Evolutionary conservation across 2,797 vertebrate genomes (phyloP).

Genomic region (Vespertilio murinus): DNA sequence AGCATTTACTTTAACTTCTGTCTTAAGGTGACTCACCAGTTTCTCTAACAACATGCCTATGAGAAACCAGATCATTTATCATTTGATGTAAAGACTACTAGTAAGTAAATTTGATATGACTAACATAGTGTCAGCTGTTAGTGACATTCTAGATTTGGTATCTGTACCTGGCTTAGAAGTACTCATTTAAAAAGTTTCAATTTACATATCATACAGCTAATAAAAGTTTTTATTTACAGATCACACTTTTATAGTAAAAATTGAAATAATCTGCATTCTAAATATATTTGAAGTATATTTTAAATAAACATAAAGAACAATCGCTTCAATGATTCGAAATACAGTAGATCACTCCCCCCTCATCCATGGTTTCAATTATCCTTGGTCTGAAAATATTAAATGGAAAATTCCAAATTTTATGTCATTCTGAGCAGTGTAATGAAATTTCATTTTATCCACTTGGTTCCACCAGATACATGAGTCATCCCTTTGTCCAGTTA

Average conservation of each 20-base stretch:
- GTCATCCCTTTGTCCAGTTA: neutral
- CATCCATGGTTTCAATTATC: neutral
- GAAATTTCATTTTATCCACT: neutral
- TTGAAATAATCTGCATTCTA: neutral
- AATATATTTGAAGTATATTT: neutral
- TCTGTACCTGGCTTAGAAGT: neutral
- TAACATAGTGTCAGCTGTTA: neutral
- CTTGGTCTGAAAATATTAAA: neutral
- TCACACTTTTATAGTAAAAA: neutral
- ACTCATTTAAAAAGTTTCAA: slow-evolving; percentile 13
- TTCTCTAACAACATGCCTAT: neutral
- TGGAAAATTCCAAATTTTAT: neutral
- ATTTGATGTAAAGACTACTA: neutral
- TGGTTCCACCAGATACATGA: neutral
- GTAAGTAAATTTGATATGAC: neutral
- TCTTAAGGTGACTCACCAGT: neutral
- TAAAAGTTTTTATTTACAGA: neutral
- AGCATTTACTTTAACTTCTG: neutral
- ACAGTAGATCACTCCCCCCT: neutral
- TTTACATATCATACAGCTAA: neutral
- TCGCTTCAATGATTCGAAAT: neutral
- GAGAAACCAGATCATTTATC: neutral
- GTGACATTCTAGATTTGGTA: neutral
- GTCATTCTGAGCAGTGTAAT: neutral
- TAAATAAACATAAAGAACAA: neutral